Evolutionary conservation across 2,797 vertebrate genomes (phyloP).

Genomic region (Heterohyrax brucei): DNA sequence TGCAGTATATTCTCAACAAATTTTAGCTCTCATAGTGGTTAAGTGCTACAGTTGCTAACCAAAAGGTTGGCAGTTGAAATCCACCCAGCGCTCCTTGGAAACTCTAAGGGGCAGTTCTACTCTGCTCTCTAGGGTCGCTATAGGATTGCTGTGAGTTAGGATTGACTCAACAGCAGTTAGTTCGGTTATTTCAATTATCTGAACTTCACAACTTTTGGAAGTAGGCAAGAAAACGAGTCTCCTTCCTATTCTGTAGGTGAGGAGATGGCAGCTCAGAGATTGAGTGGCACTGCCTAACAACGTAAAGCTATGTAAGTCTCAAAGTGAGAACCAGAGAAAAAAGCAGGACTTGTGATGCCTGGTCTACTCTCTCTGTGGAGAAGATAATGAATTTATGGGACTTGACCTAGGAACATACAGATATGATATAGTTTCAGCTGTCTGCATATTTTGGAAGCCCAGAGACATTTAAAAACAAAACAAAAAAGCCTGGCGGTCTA

Average conservation of each 20-base stretch:
- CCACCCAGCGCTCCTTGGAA: too few relatives aligned
- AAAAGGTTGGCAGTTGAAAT: too few relatives aligned
- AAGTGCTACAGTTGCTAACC: too few relatives aligned
- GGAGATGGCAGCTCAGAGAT: neutral
- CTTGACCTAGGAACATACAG: neutral
- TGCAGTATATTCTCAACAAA: neutral
- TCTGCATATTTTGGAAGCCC: constrained; percentile 22
- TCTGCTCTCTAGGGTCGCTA: too few relatives aligned
- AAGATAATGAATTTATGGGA: constrained; percentile 44
- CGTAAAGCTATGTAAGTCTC: neutral
- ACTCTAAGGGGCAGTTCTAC: too few relatives aligned
- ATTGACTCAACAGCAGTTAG: too few relatives aligned
- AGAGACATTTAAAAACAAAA: neutral
- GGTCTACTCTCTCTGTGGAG: neutral
- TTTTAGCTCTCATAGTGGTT: neutral
- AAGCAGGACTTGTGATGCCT: neutral
- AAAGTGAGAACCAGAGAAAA: neutral
- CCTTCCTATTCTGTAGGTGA: neutral
- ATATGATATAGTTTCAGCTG: constrained; percentile 30
- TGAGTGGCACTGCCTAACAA: neutral
- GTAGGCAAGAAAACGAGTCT: constrained; percentile 22
- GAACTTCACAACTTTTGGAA: constrained; percentile 19
- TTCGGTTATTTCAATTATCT: neutral
- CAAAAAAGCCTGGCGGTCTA: neutral
- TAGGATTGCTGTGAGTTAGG: too few relatives aligned